Evolutionary conservation across 2,888 invertebrate genomes (phyloP).

Genomic region (Sarcophaga caerulescens): DNA sequence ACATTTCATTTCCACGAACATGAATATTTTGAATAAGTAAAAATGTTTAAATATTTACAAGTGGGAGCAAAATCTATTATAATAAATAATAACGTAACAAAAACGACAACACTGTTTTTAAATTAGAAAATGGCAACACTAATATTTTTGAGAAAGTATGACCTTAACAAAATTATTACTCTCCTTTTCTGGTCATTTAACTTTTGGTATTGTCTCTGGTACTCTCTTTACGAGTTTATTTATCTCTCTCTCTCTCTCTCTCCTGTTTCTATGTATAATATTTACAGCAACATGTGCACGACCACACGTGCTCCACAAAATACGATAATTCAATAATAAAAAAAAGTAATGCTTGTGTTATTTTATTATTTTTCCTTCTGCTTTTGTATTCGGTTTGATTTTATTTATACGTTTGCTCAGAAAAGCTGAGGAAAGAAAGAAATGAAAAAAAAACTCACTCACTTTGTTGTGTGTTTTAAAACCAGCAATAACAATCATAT

Average conservation of each 20-base stretch:
- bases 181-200: constrained; percentile 21
- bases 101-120: no score
- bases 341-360: constrained; percentile 33
- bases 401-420: constrained; percentile 39
- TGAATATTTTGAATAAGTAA: no score
- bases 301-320: constrained; percentile 73
- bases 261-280: constrained; percentile 45
- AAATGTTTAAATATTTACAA: no score
- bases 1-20: no score
- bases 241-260: constrained; percentile 30
- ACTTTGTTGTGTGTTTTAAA: background rate
- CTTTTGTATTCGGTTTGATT: constrained; percentile 31
- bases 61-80: no score
- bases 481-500: background rate
- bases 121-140: background rate
- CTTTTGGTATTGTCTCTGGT: constrained; percentile 21
- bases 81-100: no score
- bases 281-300: constrained; percentile 74
- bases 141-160: constrained; percentile 1
- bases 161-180: constrained; percentile 46
- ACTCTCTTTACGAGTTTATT: constrained; percentile 23
- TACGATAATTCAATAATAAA: constrained; percentile 58
- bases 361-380: constrained; percentile 29
- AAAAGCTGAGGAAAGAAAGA: constrained; percentile 22
- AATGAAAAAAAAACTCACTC: background rate